Percentiles rank a stretch among this genome's conserved stretches.
Conservation (phyloP, 2,888 invertebrate genomes). For the Capitulum mitella region DNA sequence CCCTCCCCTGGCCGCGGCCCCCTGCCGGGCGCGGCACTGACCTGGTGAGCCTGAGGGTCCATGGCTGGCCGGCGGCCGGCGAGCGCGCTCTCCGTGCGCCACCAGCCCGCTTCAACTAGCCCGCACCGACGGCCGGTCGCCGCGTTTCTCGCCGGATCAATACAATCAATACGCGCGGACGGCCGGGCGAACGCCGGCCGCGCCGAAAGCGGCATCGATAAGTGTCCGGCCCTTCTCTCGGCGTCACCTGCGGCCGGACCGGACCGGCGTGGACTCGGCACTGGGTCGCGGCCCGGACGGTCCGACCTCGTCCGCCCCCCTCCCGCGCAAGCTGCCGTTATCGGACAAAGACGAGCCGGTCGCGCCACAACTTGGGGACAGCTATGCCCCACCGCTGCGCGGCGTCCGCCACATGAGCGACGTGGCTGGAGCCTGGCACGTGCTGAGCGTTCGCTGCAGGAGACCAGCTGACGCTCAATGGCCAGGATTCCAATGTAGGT, state of each 20-base stretch:
- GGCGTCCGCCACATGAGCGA: too few relatives aligned
- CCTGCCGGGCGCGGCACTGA: background rate
- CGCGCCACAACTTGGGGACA: too few relatives aligned
- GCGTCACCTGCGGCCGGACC: too few relatives aligned
- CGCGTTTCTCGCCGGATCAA: slow-evolving; percentile 6
- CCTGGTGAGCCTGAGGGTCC: background rate
- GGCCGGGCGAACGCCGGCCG: background rate
- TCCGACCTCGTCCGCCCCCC: too few relatives aligned
- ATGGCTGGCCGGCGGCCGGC: background rate
- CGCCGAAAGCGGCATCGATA: slow-evolving; percentile 10
- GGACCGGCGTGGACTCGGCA: background rate
- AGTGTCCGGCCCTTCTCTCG: background rate
- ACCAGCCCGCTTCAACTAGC: background rate
- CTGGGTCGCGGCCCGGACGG: background rate
- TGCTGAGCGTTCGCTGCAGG: too few relatives aligned
- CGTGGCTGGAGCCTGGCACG: too few relatives aligned
- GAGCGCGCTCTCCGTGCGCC: background rate
- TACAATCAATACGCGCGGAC: background rate
- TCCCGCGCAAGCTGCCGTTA: too few relatives aligned
- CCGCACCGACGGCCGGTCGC: background rate
- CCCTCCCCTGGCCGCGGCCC: background rate
- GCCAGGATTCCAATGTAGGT: too few relatives aligned
- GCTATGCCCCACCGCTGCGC: too few relatives aligned
- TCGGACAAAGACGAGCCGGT: too few relatives aligned
- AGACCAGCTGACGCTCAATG: too few relatives aligned